These are phyloP conservation scores for Dasyornis broadbenti DNA, from an alignment of 2,113 vertebrate genomes.

Conservation along the genomic window DNA sequence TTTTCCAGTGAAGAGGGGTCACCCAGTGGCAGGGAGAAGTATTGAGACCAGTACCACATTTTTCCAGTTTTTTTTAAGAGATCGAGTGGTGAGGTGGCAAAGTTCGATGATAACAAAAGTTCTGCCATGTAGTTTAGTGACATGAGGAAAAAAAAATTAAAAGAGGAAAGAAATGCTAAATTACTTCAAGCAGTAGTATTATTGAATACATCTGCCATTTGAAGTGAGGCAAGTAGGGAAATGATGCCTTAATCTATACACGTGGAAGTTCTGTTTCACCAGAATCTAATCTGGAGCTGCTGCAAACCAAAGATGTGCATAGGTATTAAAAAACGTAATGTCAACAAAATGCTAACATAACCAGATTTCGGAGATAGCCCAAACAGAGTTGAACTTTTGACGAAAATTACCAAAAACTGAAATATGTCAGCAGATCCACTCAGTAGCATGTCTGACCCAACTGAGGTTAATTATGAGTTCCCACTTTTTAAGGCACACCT, in stretches of 20 bases:
- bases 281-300: neutral
- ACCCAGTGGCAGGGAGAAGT: neutral
- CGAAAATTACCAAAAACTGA: neutral
- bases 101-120: neutral
- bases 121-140: neutral
- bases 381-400: neutral
- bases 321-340: neutral
- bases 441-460: neutral
- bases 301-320: neutral
- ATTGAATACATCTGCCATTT: neutral
- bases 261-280: neutral
- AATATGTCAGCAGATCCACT: neutral
- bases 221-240: neutral
- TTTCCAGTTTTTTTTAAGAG: neutral
- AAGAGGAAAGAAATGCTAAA: neutral
- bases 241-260: neutral
- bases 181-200: neutral
- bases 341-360: neutral
- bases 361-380: neutral
- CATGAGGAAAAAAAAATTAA: neutral
- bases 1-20: neutral
- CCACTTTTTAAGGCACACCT: neutral
- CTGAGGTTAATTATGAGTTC: neutral
- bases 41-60: neutral
- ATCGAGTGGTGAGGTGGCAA: accelerated